Base-by-base conservation (phyloP, 1,140 invertebrate genomes). In the Neodiprion lecontei region DNA sequence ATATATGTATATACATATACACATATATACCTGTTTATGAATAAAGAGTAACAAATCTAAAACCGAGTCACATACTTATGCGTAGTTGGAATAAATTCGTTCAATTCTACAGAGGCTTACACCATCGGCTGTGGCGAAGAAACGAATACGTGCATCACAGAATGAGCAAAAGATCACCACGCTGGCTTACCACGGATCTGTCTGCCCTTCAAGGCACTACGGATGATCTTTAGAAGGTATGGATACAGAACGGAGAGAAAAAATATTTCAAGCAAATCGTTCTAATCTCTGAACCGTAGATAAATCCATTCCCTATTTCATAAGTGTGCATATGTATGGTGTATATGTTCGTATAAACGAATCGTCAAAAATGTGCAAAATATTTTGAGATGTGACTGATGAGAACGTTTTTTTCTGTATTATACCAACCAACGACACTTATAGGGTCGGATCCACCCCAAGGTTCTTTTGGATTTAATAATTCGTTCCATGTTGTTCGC, bases 191-290 rank as follows among this genome's bases (percentile, higher is more conserved):
- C 77, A 81, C 78, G 80, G 82, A 84, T 78, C 79, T 73, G 76
- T 71, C 73, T 82, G 82, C 80, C 82, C 81, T 78, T 78, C 76
- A 12, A 14, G 53, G 76, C 77, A 79, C 78, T 78, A 87, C 83
- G 85, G 79, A 88, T 88, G 86, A 83, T 87, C 86, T 87, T 88
- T 87, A 88, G 87, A 88, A 87, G 86, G 86, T 88, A 83, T 75
- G 48, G 14, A 71, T 10, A 40, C 21, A n/a, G 28, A 40, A 21
- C 48, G 70, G 23, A 69, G 12, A 71, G 69, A 70, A 72, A 50
- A 65, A 14, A 14, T 65, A 65, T 65, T 1, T 65, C 61, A 14
- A 17, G 12, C 0, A 65, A 14, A 65, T 14, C 7, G 61, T 21
- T 7, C 61, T 14, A 65, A 14, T 14, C 17, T 65, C 1, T 65